phyloP scores from a whole-genome alignment of 1,140 invertebrate species.

The Pseudachorutes palmiensis region DNA sequence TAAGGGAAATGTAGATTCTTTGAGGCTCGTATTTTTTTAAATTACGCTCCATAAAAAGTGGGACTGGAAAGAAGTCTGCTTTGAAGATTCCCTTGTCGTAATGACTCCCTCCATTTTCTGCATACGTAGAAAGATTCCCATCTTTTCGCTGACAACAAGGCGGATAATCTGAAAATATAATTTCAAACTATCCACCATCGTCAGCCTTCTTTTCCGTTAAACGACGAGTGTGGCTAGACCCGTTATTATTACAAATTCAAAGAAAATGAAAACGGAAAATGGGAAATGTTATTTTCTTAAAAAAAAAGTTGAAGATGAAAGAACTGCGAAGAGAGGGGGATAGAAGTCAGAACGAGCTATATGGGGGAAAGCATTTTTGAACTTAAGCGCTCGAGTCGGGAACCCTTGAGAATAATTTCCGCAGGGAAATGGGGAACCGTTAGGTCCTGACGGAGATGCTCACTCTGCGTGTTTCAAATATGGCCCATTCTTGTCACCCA shows the following conservation, averaged over 20 bases:
- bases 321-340: not conserved
- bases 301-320: not conserved
- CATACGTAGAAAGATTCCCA: too few species aligned
- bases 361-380: too few species aligned
- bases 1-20: not conserved
- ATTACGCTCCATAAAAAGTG: not conserved
- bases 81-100: too few species aligned
- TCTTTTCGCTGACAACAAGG: too few species aligned
- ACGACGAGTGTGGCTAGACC: not conserved
- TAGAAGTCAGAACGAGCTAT: too few species aligned
- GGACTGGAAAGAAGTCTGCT: too few species aligned
- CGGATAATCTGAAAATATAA: not conserved
- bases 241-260: not conserved
- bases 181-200: not conserved
- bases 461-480: too few species aligned
- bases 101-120: too few species aligned
- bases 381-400: too few species aligned
- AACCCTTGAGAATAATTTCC: not conserved
- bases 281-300: not conserved
- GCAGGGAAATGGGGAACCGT: not conserved
- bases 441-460: not conserved
- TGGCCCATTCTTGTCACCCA: too few species aligned
- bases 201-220: not conserved
- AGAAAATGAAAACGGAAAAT: not conserved
- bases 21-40: not conserved